Evolutionary conservation across 2,113 vertebrate genomes (phyloP).

Genomic region (Pseudonaja textilis): DNA sequence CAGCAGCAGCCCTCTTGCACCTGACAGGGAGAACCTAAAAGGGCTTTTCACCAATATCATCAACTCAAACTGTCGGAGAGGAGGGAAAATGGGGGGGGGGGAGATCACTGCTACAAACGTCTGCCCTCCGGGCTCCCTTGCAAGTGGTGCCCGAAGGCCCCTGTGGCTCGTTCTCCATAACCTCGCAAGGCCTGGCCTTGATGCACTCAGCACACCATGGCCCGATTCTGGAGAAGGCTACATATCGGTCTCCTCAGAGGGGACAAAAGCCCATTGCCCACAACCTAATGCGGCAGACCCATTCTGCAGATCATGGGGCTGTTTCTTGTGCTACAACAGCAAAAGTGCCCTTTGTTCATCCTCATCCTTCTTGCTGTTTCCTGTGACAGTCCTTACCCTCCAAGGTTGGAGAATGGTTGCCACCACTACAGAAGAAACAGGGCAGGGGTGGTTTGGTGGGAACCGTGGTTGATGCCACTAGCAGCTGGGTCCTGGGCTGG

Average conservation of each 20-base stretch:
- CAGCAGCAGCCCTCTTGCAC: not conserved
- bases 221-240: not conserved
- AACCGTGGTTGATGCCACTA: not conserved
- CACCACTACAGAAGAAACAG: not conserved
- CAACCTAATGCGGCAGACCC: fast-evolving
- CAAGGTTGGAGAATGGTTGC: not conserved
- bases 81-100: not conserved
- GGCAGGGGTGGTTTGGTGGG: not conserved
- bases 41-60: not conserved
- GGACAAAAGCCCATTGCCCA: not conserved
- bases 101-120: not conserved
- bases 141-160: not conserved
- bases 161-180: not conserved
- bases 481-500: not conserved
- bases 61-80: not conserved
- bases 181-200: not conserved
- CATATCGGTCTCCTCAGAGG: not conserved
- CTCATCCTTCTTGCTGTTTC: not conserved
- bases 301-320: not conserved
- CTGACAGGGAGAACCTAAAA: not conserved
- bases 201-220: not conserved
- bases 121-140: not conserved
- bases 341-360: not conserved
- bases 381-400: not conserved
- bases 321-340: not conserved